phyloP scores from a whole-genome alignment of 1,140 invertebrate genomes.

The Macrobrachium nipponense region DNA sequence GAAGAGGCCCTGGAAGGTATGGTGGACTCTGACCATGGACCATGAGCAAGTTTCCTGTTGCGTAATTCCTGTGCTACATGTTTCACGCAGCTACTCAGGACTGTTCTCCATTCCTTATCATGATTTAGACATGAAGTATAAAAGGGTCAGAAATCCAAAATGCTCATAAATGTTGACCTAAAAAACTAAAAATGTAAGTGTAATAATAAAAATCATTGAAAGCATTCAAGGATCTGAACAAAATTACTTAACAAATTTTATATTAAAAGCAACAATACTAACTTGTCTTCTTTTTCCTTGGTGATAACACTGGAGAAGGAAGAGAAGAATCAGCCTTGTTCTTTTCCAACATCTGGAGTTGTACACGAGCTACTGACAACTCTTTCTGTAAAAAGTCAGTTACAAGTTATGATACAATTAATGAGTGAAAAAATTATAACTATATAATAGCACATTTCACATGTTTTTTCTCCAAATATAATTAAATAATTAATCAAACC shows the following conservation, averaged over 20 bases:
- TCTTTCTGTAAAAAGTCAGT: conserved; percentile 66
- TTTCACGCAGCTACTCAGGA: too few species aligned
- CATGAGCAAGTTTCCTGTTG: too few species aligned
- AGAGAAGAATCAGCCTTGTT: conserved; percentile 75
- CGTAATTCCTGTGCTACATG: too few species aligned
- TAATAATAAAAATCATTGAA: too few species aligned
- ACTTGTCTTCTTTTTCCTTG: conserved; percentile 47
- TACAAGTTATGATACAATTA: background rate
- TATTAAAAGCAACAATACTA: background rate
- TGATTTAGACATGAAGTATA: too few species aligned
- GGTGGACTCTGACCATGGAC: too few species aligned
- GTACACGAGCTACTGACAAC: conserved; percentile 49
- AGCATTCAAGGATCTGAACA: background rate
- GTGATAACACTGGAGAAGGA: conserved; percentile 21
- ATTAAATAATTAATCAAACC: background rate
- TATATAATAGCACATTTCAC: background rate
- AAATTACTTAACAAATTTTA: background rate
- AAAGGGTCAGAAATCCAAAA: too few species aligned
- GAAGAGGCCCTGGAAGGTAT: too few species aligned
- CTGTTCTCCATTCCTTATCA: too few species aligned
- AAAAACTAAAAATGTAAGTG: too few species aligned
- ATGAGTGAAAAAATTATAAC: background rate
- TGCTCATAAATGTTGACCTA: too few species aligned
- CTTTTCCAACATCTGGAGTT: conserved; percentile 53
- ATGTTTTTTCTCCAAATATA: background rate